Base-by-base conservation (phyloP, 2,888 invertebrate genomes). In the Bruchidius siliquastri region DNA sequence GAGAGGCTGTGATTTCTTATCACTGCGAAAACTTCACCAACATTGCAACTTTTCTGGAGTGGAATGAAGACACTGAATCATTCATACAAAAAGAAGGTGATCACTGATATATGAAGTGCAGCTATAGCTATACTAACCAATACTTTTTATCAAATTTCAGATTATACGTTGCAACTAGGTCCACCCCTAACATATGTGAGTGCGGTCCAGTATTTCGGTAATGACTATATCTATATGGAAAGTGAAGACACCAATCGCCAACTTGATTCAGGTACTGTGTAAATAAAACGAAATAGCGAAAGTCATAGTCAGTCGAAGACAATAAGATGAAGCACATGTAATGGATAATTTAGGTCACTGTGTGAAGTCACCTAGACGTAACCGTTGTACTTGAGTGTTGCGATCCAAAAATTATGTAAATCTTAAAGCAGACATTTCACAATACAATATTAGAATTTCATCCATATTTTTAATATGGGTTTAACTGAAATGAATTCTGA, bases 41-140 rank as follows among this genome's bases (percentile, higher is more conserved):
- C 67, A 70, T 75, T 32, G 72, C 76, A 22, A 74, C 66, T 13
- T 78, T 76, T 21, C 76, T 74, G 68, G 76, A 78, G 21, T 80
- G 79, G 80, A 71, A 76, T 67, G 71, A 74, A 2, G 70, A 67
- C 20, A 70, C 71, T 49, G 70, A 73, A 13, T 22, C 73, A 21
- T 77, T 77, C 71, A 18, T 71, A 32, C 71, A 71, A 21, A 72
- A 69, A 70, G 30, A 22, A 74, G 76, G 76, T 76, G 66, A 22
- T 72, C 3, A 21, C 67, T 74, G 20, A 67, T 30, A 22, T 20
- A 66, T 49, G 22, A 30, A 69, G 73, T 73, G n/a, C 49, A 49
- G 3, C 10, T 26, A 2, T 69, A 30, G 3, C 4, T 22, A 20
- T 71, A 20, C 22, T 22, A 67, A 66, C 13, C 49, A n/a, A 6